Conservation (phyloP, 2,888 invertebrate species). For the Hyppa rectilinea region DNA sequence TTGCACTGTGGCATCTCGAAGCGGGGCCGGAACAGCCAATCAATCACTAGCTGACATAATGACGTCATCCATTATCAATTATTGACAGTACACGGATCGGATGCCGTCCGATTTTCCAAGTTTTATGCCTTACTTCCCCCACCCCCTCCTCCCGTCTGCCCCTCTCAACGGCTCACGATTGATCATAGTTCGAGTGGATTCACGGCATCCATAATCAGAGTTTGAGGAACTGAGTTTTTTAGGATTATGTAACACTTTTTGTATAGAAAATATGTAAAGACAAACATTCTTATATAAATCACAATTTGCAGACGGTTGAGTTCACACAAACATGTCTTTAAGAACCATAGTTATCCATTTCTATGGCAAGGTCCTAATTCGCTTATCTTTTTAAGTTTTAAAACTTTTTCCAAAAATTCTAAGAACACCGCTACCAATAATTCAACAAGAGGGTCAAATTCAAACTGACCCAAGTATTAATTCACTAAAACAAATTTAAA, state of each 20-base stretch:
- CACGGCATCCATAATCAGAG: conserved; percentile 72
- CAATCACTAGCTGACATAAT: conserved; percentile 88
- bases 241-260: conserved; percentile 21
- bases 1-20: conserved; percentile 54
- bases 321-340: too few relatives aligned
- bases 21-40: conserved; percentile 80
- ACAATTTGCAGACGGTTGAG: not conserved
- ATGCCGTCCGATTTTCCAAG: conserved; percentile 85
- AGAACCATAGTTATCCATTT: too few relatives aligned
- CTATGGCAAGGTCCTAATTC: not conserved
- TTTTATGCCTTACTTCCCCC: conserved; percentile 78
- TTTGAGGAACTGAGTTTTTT: conserved; percentile 62
- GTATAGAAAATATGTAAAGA: too few relatives aligned
- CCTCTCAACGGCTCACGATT: conserved; percentile 64
- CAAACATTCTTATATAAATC: not conserved
- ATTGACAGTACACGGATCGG: conserved; percentile 87
- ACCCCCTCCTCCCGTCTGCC: conserved; percentile 38
- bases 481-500: conserved; percentile 59
- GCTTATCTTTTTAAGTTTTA: not conserved
- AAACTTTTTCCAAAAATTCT: not conserved
- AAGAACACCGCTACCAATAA: conserved; percentile 12
- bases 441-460: conserved; percentile 13
- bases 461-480: conserved; percentile 30
- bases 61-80: conserved; percentile 90
- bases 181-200: conserved; percentile 78